Evolutionary conservation across 2,888 invertebrate species (phyloP).

Genomic region (Chironomus tentans): DNA sequence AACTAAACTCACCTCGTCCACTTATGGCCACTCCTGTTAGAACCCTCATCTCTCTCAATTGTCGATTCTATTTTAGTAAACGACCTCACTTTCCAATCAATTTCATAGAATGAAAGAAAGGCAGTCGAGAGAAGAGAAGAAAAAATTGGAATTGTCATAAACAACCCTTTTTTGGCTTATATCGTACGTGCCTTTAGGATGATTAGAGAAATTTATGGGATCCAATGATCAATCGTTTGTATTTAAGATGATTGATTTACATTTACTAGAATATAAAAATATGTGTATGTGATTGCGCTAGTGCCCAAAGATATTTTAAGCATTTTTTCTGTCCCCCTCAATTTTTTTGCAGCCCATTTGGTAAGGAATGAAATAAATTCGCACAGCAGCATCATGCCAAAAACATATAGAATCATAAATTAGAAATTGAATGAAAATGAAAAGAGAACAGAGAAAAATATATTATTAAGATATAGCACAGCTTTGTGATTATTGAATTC

Average conservation of each 20-base stretch:
- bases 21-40: neutral
- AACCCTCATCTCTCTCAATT: neutral
- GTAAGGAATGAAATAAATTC: neutral
- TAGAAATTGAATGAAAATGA: neutral
- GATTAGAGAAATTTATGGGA: conserved; percentile 26
- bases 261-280: neutral
- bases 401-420: conserved; percentile 21
- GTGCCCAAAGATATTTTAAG: neutral
- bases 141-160: conserved; percentile 15
- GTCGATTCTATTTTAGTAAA: neutral
- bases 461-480: too few species aligned
- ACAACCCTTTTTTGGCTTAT: conserved; percentile 18
- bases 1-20: neutral
- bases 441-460: too few species aligned
- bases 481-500: too few species aligned
- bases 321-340: neutral
- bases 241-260: conserved; percentile 23
- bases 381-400: conserved; percentile 6
- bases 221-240: conserved; percentile 23
- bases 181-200: conserved; percentile 17
- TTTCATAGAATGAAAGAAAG: neutral
- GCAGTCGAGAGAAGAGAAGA: neutral
- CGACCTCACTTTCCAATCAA: neutral
- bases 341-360: neutral
- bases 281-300: neutral